These are phyloP conservation scores for Phymatocera aterrima DNA, from an alignment of 2,888 invertebrate genomes.

Conservation along the genomic window DNA sequence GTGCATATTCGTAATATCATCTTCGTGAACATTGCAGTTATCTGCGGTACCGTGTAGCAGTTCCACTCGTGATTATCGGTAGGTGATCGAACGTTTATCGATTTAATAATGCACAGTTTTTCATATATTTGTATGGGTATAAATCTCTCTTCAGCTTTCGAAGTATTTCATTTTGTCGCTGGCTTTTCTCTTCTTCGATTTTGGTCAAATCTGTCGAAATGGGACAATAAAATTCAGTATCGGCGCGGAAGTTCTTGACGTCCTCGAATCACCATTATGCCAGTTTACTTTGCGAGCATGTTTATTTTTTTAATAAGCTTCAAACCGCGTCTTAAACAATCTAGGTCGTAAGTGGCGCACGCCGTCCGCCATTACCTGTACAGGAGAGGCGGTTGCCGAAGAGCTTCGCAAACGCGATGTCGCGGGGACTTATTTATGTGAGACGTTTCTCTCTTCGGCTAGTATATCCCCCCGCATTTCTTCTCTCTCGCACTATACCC, in stretches of 20 bases:
- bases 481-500: slow-evolving; percentile 25
- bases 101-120: too few species aligned
- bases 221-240: too few species aligned
- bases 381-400: slow-evolving; percentile 65
- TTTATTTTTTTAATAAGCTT: slow-evolving; percentile 72
- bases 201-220: too few species aligned
- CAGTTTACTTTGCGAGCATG: slow-evolving; percentile 43
- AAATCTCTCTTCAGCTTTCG: too few species aligned
- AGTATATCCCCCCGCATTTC: slow-evolving; percentile 15
- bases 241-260: slow-evolving; percentile 50
- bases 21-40: slow-evolving; percentile 30
- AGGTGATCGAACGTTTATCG: too few species aligned
- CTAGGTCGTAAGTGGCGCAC: slow-evolving; percentile 37
- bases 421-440: slow-evolving; percentile 70
- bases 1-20: slow-evolving; percentile 57
- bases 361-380: too few species aligned
- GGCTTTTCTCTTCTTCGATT: not conserved
- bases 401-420: slow-evolving; percentile 66
- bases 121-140: too few species aligned
- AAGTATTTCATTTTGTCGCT: too few species aligned
- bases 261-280: slow-evolving; percentile 65
- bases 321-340: slow-evolving; percentile 61
- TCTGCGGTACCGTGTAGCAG: not conserved
- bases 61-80: too few species aligned
- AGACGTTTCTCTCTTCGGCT: slow-evolving; percentile 56